Evolutionary conservation across 2,113 vertebrate species (phyloP).

Genomic region (Podocnemis expansa): DNA sequence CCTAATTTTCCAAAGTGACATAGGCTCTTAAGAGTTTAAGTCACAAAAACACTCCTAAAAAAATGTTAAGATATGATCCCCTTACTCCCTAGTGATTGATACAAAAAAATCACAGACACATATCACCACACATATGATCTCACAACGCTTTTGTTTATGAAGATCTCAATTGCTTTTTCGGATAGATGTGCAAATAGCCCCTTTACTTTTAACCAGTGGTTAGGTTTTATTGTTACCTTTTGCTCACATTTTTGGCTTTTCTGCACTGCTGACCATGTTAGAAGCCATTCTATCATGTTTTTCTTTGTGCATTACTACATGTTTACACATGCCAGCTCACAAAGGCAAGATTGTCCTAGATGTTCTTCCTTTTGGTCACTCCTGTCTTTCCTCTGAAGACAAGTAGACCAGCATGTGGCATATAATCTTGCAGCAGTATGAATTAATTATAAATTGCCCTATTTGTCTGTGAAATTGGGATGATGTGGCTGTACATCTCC

Average conservation of each 20-base stretch:
- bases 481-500: accelerated
- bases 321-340: not conserved
- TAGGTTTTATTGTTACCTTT: constrained; percentile 12
- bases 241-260: not conserved
- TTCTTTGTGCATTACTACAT: not conserved
- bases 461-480: not conserved
- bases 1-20: constrained; percentile 7
- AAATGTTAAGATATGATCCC: not conserved
- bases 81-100: constrained; percentile 34
- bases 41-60: not conserved
- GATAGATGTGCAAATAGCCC: constrained; percentile 52
- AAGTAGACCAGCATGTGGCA: not conserved
- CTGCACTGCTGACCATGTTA: constrained; percentile 10
- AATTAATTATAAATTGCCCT: not conserved
- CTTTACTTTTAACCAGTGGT: not conserved
- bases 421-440: not conserved
- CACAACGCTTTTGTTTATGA: constrained; percentile 31
- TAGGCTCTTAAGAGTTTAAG: not conserved
- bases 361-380: not conserved
- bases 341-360: not conserved
- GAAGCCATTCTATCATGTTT: not conserved
- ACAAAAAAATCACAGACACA: not conserved
- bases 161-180: constrained; percentile 49
- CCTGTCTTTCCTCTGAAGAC: not conserved
- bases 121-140: not conserved